Evolutionary conservation across 2,888 invertebrate genomes (phyloP).

Genomic region (Drosophila phalerata): DNA sequence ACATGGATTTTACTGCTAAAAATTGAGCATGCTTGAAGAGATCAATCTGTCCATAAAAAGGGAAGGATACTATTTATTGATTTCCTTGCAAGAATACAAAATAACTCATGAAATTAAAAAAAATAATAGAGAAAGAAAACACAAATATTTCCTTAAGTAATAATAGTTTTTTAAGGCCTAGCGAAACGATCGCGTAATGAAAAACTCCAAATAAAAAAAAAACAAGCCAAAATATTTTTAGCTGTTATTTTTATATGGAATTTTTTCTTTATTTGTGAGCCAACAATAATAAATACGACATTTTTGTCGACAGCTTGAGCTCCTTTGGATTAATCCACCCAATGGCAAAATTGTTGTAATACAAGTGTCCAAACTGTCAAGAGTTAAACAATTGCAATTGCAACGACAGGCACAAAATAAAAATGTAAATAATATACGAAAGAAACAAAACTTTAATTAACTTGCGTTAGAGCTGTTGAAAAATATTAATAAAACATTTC

Average conservation of each 20-base stretch:
- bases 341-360: constrained; percentile 38
- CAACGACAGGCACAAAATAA: constrained; percentile 20
- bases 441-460: constrained; percentile 64
- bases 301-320: constrained; percentile 35
- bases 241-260: too few relatives aligned
- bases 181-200: too few relatives aligned
- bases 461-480: constrained; percentile 71
- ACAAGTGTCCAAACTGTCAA: constrained; percentile 61
- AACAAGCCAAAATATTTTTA: too few relatives aligned
- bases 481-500: constrained; percentile 79
- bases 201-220: too few relatives aligned
- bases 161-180: too few relatives aligned
- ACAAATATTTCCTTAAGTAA: too few relatives aligned
- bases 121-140: too few relatives aligned
- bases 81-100: neutral
- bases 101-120: too few relatives aligned
- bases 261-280: neutral
- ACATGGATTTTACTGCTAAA: constrained; percentile 22
- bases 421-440: constrained; percentile 17
- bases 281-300: constrained; percentile 1
- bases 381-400: constrained; percentile 48
- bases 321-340: constrained; percentile 4
- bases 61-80: neutral
- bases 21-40: neutral
- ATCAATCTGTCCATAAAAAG: neutral